Evolutionary conservation across 2,888 invertebrate species (phyloP), one percentile per base, ranked within the genome.

Genomic region (Dolichopus griseipennis): DNA sequence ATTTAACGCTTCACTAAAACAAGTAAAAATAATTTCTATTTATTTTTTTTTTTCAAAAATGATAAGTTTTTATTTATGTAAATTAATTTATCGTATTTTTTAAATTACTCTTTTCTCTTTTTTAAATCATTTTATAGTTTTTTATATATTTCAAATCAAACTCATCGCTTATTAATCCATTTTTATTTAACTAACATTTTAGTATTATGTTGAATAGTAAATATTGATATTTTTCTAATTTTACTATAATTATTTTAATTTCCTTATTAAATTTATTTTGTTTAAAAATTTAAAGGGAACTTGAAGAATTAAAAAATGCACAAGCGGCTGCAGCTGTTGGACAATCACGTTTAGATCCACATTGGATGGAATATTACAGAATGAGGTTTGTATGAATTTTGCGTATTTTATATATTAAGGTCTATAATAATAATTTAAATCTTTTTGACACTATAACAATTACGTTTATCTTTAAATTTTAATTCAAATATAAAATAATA

Each of bases 291-390:
- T 95, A 72, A 94, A 95, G 82, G 73, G 82, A 82, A 75, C 74
- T 82, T 72, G 95, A 95, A 77, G 96, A 94, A 79, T 85, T 94
- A 72, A 91, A 96, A 83, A 87, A 86, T 79, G 85, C 88, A 71
- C 82, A 82, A 74, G 83, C 82, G 67, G 84, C 84, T 71, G 85
- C 86, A 71, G 86, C 86, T 72, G 85, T 86, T 21, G 87, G 86
- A 34, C 86, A 87, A 66, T 84, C 88, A 69, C 84, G 85, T 65
- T 83, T 91, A 74, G 91, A 92, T 78, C 91, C 91, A 0, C 89
- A 89, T 75, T 90, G 95, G 95, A 82, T 96, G 74, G 96, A 97
- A 78, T 88, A 96, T 79, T 96, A 96, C 78, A 84, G 94, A 77
- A 85, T 75, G 73, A 72, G 92, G 77, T 90, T 87, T 73, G 81